Percentiles rank a stretch among this genome's conserved stretches.
Evolutionary conservation across 2,113 vertebrate genomes (phyloP).

Genomic region (Mormyrus lacerda): DNA sequence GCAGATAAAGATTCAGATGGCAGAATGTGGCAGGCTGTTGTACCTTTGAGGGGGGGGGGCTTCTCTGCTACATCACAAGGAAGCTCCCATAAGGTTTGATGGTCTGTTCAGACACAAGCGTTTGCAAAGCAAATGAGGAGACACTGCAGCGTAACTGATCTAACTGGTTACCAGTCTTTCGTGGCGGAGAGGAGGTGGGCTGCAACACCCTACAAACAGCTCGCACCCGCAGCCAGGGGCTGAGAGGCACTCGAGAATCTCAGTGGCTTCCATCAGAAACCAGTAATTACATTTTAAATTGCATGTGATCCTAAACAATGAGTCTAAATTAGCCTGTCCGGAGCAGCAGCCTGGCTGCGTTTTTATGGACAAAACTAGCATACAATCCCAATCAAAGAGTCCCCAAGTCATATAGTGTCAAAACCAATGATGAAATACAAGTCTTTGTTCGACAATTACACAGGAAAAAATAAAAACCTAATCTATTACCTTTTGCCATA

Average conservation of each 20-base stretch:
- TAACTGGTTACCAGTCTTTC: background rate
- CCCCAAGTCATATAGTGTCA: background rate
- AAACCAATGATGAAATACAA: background rate
- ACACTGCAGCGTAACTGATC: background rate
- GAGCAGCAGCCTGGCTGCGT: background rate
- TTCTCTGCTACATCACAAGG: background rate
- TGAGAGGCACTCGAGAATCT: background rate
- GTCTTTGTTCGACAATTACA: background rate
- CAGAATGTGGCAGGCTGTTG: background rate
- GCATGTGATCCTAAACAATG: constrained; percentile 4
- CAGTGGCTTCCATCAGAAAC: background rate
- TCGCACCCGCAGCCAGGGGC: background rate
- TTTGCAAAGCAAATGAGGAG: background rate
- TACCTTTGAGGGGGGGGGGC: background rate
- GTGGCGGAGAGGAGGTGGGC: background rate
- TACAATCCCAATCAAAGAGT: background rate
- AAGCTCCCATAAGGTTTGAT: background rate
- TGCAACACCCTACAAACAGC: background rate
- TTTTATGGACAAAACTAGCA: background rate
- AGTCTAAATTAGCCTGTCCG: background rate
- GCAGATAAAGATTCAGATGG: background rate
- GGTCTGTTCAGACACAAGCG: background rate
- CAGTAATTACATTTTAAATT: constrained; percentile 13
- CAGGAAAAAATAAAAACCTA: background rate
- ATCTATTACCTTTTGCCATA: background rate